A percentile compares a stretch with the other conserved stretches of the same genome.
phyloP scores from a whole-genome alignment of 2,888 invertebrate genomes.

The Hermaeophaga mercurialis region DNA sequence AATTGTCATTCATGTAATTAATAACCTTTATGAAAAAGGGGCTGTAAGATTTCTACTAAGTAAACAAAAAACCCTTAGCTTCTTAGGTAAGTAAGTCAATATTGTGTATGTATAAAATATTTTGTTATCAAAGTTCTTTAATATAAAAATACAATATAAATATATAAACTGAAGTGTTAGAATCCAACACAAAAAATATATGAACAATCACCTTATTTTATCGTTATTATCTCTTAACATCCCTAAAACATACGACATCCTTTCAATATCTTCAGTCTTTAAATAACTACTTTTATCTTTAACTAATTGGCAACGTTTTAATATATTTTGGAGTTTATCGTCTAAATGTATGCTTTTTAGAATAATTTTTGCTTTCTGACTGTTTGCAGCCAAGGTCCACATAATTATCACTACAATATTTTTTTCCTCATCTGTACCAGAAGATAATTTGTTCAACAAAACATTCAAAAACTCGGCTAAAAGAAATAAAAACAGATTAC shows the following conservation, averaged over 20 bases:
- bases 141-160: slow-evolving; percentile 11
- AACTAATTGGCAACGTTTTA: slow-evolving; percentile 55
- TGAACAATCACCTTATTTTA: slow-evolving; percentile 29
- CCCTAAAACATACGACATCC: slow-evolving; percentile 50
- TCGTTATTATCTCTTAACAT: slow-evolving; percentile 43
- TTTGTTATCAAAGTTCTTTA: slow-evolving; percentile 3
- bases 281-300: slow-evolving; percentile 46
- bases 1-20: no score
- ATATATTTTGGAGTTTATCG: slow-evolving; percentile 57
- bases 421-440: slow-evolving; percentile 57
- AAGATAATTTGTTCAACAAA: slow-evolving; percentile 57
- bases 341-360: slow-evolving; percentile 60
- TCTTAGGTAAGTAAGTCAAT: no score
- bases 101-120: no score
- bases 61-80: no score
- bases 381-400: slow-evolving; percentile 72
- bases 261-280: slow-evolving; percentile 45
- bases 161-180: neutral
- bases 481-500: slow-evolving; percentile 37
- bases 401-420: slow-evolving; percentile 61
- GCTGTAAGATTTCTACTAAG: no score
- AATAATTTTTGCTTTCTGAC: slow-evolving; percentile 68
- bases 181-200: neutral
- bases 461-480: slow-evolving; percentile 61
- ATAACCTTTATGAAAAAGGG: no score